A percentile compares a stretch with the other conserved stretches of the same genome.
Evolutionary conservation across 2,797 vertebrate genomes (phyloP).

Genomic region (Atherinosoma microstoma): DNA sequence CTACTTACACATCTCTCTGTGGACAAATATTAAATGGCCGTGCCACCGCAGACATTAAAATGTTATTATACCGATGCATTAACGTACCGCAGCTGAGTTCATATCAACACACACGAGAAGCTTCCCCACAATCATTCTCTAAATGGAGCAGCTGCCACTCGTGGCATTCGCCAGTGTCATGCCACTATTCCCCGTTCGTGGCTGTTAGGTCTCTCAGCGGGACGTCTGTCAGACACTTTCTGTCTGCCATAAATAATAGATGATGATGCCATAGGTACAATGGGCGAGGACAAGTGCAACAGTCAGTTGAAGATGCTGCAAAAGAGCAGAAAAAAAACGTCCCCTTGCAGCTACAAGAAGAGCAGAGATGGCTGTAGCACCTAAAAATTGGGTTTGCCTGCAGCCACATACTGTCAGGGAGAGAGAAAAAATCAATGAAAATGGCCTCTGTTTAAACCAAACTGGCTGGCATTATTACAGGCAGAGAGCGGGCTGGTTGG

Average conservation of each 20-base stretch:
- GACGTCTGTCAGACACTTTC: constrained; percentile 71
- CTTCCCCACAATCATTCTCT: constrained; percentile 66
- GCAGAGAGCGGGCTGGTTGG: constrained; percentile 68
- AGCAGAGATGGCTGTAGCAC: constrained; percentile 55
- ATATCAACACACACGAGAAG: constrained; percentile 66
- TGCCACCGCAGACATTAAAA: constrained; percentile 83
- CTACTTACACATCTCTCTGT: constrained; percentile 76
- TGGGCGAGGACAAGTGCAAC: constrained; percentile 59
- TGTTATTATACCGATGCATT: constrained; percentile 83
- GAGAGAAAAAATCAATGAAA: constrained; percentile 55
- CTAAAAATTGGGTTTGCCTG: constrained; percentile 74
- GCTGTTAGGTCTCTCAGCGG: constrained; percentile 64
- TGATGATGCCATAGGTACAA: constrained; percentile 63
- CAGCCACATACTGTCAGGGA: constrained; percentile 76
- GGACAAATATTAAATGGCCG: constrained; percentile 75
- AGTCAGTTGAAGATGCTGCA: constrained; percentile 59
- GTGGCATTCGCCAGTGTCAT: constrained; percentile 40
- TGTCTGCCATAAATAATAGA: constrained; percentile 75
- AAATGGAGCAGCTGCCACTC: constrained; percentile 67
- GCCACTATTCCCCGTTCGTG: constrained; percentile 57
- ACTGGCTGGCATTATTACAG: constrained; percentile 70
- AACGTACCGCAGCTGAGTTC: constrained; percentile 70
- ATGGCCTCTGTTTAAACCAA: constrained; percentile 75
- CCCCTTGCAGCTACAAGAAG: constrained; percentile 49
- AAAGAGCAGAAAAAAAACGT: constrained; percentile 57